Evolutionary conservation across 2,113 vertebrate species (phyloP), one percentile per base, ranked within the genome.

Genomic region (Butorides virescens): DNA sequence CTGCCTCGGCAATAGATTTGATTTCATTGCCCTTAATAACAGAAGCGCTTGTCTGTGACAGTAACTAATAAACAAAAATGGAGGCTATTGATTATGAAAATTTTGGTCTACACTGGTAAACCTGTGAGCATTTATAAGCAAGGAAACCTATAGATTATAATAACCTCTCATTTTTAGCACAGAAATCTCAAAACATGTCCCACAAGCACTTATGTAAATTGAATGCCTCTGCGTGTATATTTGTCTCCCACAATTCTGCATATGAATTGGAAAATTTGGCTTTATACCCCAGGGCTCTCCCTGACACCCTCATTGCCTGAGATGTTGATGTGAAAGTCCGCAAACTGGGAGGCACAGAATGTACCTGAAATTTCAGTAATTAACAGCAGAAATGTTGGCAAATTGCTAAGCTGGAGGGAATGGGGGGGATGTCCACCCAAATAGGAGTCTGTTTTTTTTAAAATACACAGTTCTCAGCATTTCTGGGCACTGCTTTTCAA

Each of bases 181-280:
- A 85, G 44, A 92, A 87, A 7, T 66, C 83, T 89, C 75, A 59
- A 93, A 96, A 90, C 1, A 0, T 67, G 36, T 61, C 25, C 82
- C 67, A 91, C 16, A 81, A 95, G 19, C 36, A 49, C 71, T 95
- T 88, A 90, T 91, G 93, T 65, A 93, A 94, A 93, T 94, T 77
- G 19, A 79, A 70, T 81, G 42, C n/a, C 55, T 94, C 46, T 62
- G 55, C 55, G 66, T 77, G 10, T 53, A 22, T 82, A 47, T 92
- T 80, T 92, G 49, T 66, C 63, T 92, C 44, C 47, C 19, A 94
- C 39, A 34, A 53, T 52, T 68, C 55, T 88, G 88, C 72, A 81
- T 75, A 65, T 37, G 92, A 94, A 90, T 87, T 72, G 61, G 49
- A 82, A 94, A 94, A 90, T 82, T 70, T 76, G 17, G 44, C 39